Base-by-base conservation (phyloP, 2,888 invertebrate species). In the Julus scanicus region DNA sequence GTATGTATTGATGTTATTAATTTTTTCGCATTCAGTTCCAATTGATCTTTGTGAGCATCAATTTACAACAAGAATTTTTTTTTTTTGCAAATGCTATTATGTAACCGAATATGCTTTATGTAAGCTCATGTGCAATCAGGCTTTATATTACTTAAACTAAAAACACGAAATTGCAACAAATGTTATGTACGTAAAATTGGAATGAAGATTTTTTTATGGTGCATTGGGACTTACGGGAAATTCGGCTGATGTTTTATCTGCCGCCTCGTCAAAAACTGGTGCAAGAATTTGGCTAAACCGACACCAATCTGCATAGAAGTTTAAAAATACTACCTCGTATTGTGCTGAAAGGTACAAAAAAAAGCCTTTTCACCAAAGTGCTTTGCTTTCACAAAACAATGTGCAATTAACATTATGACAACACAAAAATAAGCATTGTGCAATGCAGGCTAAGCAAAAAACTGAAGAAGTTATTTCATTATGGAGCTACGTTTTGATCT, bases 251-350 rank as follows among this genome's bases (percentile, higher is more conserved):
- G 99, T 95, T 93, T 96, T 97, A 90, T 96, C 96, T 13, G 98
- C 96, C 80, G 99, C 97, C 92, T 99, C 98, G 92, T 98, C 97
- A 93, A 98, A 99, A 91, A 99, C 96, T 15, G 99, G 99, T 92
- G 97, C 96, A 92, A 99, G 93, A 93, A 98, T 95, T 92, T 97
- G 99, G 93, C 99, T 99, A 94, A 99, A 99, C 91, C 97, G 95
- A 93, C 99, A 99, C 99, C 99, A 99, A 92, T 99, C 99, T 49
- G 99, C 99, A 93, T 99, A 99, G 93, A 99, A 99, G 93, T 99
- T 99, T 89, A 99, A 95, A 93, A 99, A 97, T 89, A 99, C 98
- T 93, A 99, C 93, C 94, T 99, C 99, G 94, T 98, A 97, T 89
- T 96, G 95, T 89, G 96, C 98, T 98, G 94, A 90, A 95, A 95